Evolutionary conservation across 2,797 vertebrate species (phyloP).

Genomic region (Sebastes taczanowskii): DNA sequence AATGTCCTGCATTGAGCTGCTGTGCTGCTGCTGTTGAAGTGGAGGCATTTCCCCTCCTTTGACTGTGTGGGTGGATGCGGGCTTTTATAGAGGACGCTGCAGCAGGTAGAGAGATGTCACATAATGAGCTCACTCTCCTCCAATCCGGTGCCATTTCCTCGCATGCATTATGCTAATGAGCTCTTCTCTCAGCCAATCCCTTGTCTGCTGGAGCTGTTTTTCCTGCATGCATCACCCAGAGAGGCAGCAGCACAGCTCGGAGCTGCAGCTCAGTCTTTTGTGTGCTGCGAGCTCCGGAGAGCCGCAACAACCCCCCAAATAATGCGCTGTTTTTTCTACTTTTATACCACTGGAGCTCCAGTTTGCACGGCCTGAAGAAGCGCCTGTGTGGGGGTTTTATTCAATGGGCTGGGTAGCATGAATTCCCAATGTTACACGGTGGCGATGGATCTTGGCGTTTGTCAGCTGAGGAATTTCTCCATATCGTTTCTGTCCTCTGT

Average conservation of each 20-base stretch:
- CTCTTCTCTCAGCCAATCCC: conserved; percentile 78
- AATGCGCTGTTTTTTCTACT: conserved; percentile 69
- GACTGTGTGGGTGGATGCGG: not conserved
- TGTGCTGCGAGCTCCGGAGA: conserved; percentile 61
- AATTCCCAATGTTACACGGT: conserved; percentile 90
- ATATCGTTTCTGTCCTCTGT: conserved; percentile 95
- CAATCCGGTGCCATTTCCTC: conserved; percentile 65
- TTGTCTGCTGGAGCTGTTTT: conserved; percentile 3
- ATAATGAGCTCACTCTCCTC: conserved; percentile 28
- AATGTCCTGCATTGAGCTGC: rapidly evolving
- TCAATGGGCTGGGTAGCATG: conserved; percentile 81
- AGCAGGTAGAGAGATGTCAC: conserved; percentile 40
- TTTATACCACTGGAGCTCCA: conserved; percentile 59
- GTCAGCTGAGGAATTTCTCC: conserved; percentile 94
- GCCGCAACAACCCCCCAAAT: conserved; percentile 5
- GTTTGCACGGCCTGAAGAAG: not conserved
- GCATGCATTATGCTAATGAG: conserved; percentile 65
- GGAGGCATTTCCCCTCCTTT: too few relatives aligned
- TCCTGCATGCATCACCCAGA: conserved; percentile 69
- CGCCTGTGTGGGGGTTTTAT: conserved; percentile 29
- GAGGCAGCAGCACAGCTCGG: conserved; percentile 46
- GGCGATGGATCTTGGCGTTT: conserved; percentile 97
- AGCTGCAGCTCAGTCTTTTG: conserved; percentile 77
- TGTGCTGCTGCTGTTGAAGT: rapidly evolving
- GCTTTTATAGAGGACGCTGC: conserved; percentile 8